These are phyloP conservation scores for Agrotis puta DNA, from an alignment of 2,888 invertebrate genomes.

Conservation along the genomic window DNA sequence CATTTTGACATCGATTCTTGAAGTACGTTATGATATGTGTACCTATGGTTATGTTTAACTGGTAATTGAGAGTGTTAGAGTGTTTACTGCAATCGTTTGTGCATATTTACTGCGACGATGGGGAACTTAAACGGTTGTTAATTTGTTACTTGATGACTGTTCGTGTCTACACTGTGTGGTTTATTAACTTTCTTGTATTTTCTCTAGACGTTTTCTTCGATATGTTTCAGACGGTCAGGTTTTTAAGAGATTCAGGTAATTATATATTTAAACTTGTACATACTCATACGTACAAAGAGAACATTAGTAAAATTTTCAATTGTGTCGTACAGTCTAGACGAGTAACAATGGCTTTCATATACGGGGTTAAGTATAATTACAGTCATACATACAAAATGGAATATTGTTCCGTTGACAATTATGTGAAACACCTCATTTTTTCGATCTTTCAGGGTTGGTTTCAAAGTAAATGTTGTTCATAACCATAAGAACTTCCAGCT, in stretches of 20 bases:
- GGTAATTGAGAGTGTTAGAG: constrained; percentile 48
- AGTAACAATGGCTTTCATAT: too few species aligned
- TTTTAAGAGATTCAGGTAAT: neutral
- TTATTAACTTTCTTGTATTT: constrained; percentile 8
- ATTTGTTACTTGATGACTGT: constrained; percentile 30
- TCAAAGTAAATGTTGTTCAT: too few species aligned
- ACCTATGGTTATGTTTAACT: constrained; percentile 27
- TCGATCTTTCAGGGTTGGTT: too few species aligned
- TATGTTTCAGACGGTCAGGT: neutral
- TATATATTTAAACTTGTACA: neutral
- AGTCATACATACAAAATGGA: too few species aligned
- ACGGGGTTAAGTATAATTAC: too few species aligned
- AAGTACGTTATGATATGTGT: constrained; percentile 44
- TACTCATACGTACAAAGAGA: neutral
- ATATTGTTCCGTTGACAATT: too few species aligned
- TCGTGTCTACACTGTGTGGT: neutral
- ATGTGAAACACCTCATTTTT: too few species aligned
- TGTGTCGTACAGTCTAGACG: too few species aligned
- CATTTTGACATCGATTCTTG: constrained; percentile 51
- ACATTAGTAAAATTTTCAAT: too few species aligned
- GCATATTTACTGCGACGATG: constrained; percentile 29
- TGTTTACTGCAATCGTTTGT: constrained; percentile 41
- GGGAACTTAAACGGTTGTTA: constrained; percentile 27
- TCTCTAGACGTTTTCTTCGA: neutral
- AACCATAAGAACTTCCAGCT: too few species aligned